Evolutionary conservation across 2,113 vertebrate species (phyloP).

Genomic region (Corythaixoides concolor): DNA sequence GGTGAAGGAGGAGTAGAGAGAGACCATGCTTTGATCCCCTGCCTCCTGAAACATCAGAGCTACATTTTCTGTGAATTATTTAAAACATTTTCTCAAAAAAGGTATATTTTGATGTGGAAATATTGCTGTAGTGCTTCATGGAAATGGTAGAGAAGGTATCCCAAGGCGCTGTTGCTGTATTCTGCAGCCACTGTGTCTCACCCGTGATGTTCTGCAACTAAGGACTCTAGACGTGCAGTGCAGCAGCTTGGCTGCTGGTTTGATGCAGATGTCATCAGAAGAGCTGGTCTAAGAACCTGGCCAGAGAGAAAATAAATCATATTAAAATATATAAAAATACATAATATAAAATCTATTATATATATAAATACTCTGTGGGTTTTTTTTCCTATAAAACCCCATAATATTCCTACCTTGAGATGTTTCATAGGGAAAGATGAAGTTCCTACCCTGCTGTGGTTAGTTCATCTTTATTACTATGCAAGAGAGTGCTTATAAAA

Average conservation of each 20-base stretch:
- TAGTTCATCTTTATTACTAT: not conserved
- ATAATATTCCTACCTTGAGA: not conserved
- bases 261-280: not conserved
- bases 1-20: not conserved
- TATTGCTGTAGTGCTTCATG: not conserved
- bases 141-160: not conserved
- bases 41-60: conserved; percentile 28
- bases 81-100: not conserved
- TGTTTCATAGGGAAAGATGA: not conserved
- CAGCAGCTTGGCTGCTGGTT: not conserved
- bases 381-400: not conserved
- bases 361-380: not conserved
- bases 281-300: not conserved
- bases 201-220: not conserved
- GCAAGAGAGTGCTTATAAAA: not conserved
- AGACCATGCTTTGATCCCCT: conserved; percentile 16
- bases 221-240: not conserved
- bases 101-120: conserved; percentile 37
- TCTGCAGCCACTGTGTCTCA: not conserved
- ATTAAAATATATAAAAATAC: not conserved
- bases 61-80: conserved; percentile 41
- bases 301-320: not conserved
- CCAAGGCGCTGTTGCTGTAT: not conserved
- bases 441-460: not conserved
- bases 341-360: not conserved